A percentile compares a stretch with the other conserved stretches of the same genome.
phyloP scores from a whole-genome alignment of 2,797 vertebrate genomes.

The Gambelia wislizenii region DNA sequence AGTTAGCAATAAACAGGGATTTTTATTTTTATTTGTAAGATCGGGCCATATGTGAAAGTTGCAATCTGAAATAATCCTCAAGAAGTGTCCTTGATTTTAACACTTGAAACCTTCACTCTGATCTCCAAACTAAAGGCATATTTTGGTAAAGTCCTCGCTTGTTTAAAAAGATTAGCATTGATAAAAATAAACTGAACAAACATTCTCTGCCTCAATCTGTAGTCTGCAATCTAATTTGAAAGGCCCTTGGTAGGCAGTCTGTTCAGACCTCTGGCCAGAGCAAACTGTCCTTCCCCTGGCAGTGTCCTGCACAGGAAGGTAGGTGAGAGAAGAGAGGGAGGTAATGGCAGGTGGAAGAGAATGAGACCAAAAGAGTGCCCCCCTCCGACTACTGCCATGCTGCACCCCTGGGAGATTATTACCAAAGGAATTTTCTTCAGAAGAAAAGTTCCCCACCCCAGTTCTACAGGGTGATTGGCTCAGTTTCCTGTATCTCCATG shows the following conservation, averaged over 20 bases:
- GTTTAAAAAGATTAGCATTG: background rate
- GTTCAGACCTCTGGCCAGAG: background rate
- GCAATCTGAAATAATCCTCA: too few relatives aligned
- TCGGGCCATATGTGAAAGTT: too few relatives aligned
- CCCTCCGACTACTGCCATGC: background rate
- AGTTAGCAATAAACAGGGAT: background rate
- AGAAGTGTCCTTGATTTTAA: too few relatives aligned
- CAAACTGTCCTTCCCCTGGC: background rate
- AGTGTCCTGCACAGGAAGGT: background rate
- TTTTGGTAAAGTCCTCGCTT: background rate
- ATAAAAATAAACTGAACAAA: background rate
- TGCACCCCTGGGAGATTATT: background rate
- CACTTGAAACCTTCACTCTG: too few relatives aligned
- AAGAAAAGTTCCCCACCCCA: background rate
- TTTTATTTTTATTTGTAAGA: too few relatives aligned
- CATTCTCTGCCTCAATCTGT: background rate
- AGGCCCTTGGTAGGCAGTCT: background rate
- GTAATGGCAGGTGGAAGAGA: background rate
- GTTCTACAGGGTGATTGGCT: background rate
- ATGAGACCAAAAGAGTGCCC: background rate
- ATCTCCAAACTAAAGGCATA: background rate
- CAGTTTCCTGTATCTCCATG: background rate
- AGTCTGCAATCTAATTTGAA: background rate
- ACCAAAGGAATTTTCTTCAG: background rate
- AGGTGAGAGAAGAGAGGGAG: background rate